A percentile compares a stretch with the other conserved stretches of the same genome.
phyloP scores from a whole-genome alignment of 2,888 invertebrate genomes.

The Eupithecia subfuscata region DNA sequence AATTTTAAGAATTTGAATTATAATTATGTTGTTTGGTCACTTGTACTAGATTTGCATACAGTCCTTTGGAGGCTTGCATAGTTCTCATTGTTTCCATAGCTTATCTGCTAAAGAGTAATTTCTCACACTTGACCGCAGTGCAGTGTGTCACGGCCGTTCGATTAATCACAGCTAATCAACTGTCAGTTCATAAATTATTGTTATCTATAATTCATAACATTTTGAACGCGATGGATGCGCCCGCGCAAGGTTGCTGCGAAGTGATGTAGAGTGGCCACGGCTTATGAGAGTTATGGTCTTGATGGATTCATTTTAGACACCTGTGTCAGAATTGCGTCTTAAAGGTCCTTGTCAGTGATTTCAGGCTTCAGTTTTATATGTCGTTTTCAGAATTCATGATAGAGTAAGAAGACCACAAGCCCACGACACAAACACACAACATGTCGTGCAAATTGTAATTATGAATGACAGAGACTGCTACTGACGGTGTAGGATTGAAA shows the following conservation, averaged over 20 bases:
- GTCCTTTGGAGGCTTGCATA: background rate
- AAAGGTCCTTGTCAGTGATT: no score
- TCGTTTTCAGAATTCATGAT: no score
- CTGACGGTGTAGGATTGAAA: no score
- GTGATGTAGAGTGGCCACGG: conserved; percentile 20
- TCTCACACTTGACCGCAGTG: conserved; percentile 35
- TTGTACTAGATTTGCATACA: background rate
- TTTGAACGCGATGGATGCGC: conserved; percentile 50
- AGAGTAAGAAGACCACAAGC: no score
- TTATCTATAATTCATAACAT: conserved; percentile 50
- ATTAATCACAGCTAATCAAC: conserved; percentile 39
- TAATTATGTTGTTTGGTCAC: background rate
- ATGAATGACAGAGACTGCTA: no score
- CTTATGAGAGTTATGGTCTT: background rate
- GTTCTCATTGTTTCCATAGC: background rate
- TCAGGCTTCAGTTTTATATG: no score
- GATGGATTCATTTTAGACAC: background rate
- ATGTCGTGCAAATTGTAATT: no score
- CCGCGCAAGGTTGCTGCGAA: conserved; percentile 48
- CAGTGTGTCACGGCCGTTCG: conserved; percentile 42
- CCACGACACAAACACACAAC: no score
- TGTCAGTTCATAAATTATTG: conserved; percentile 39
- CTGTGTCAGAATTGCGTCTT: no score
- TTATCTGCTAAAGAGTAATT: conserved; percentile 17
- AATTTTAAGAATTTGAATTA: no score